Conservation (phyloP, 2,888 invertebrate species). For the Lymantria monacha region DNA sequence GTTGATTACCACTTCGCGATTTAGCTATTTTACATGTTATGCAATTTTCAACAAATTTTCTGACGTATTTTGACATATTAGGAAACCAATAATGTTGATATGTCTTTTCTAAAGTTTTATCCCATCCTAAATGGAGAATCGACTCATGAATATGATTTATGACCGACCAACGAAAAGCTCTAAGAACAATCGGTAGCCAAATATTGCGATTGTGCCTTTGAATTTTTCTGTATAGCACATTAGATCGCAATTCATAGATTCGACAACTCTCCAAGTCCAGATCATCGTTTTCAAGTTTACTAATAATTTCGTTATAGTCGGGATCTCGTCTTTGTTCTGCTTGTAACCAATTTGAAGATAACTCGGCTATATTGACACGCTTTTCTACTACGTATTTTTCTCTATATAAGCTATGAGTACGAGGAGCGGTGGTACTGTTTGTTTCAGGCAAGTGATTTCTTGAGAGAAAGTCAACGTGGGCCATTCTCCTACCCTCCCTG, state of each 20-base stretch:
- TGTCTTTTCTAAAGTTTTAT: constrained; percentile 24
- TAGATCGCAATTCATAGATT: too few relatives aligned
- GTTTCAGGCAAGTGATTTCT: not conserved
- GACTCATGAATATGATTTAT: constrained; percentile 30
- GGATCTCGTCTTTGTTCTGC: not conserved
- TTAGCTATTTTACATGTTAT: constrained; percentile 40
- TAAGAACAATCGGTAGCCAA: constrained; percentile 30
- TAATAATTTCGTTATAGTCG: not conserved
- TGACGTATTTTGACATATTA: constrained; percentile 34
- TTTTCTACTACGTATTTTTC: not conserved
- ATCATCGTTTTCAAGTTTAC: too few relatives aligned
- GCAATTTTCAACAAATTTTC: constrained; percentile 43
- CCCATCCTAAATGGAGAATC: too few relatives aligned
- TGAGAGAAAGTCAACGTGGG: too few relatives aligned
- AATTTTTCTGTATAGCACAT: too few relatives aligned
- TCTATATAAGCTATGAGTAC: not conserved
- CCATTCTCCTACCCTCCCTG: too few relatives aligned
- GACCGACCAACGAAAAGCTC: constrained; percentile 25
- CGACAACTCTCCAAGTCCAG: too few relatives aligned
- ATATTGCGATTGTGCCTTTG: too few relatives aligned
- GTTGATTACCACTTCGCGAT: constrained; percentile 30
- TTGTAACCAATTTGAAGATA: not conserved
- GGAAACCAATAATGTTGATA: too few relatives aligned
- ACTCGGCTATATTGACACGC: not conserved
- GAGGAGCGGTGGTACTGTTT: not conserved